Evolutionary conservation across 2,888 invertebrate species (phyloP).

Genomic region (Agrotis exclamationis): DNA sequence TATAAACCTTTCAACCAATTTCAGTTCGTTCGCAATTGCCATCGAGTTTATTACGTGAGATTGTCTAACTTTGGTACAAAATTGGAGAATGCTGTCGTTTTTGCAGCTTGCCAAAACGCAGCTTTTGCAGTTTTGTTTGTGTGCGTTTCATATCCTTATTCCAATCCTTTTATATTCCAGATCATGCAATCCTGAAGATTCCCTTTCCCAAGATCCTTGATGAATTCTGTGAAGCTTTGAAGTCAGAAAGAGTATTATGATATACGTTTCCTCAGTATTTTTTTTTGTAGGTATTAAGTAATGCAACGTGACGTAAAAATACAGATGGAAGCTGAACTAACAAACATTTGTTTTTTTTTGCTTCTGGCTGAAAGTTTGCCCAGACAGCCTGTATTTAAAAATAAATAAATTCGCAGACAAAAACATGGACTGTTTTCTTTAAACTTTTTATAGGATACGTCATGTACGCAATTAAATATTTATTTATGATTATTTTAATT

Average conservation of each 20-base stretch:
- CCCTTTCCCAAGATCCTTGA: slow-evolving; percentile 31
- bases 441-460: background rate
- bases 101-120: background rate
- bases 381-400: slow-evolving; percentile 28
- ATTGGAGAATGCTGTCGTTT: background rate
- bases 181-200: slow-evolving; percentile 31
- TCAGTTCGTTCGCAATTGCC: background rate
- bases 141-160: slow-evolving; percentile 16
- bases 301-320: background rate
- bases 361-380: slow-evolving; percentile 5
- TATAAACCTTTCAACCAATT: background rate
- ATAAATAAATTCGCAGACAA: slow-evolving; percentile 9
- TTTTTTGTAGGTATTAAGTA: background rate
- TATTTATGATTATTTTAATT: slow-evolving; percentile 33
- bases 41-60: background rate
- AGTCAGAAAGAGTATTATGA: background rate
- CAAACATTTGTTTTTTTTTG: slow-evolving; percentile 29
- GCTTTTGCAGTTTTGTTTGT: background rate
- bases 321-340: slow-evolving; percentile 10
- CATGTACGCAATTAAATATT: slow-evolving; percentile 8
- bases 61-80: slow-evolving; percentile 4
- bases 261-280: background rate
- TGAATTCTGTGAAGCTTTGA: slow-evolving; percentile 5
- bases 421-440: background rate
- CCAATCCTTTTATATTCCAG: slow-evolving; percentile 43